Evolutionary conservation across 2,797 vertebrate species (phyloP), one percentile per base, ranked within the genome.

Genomic region (Lateolabrax maculatus): DNA sequence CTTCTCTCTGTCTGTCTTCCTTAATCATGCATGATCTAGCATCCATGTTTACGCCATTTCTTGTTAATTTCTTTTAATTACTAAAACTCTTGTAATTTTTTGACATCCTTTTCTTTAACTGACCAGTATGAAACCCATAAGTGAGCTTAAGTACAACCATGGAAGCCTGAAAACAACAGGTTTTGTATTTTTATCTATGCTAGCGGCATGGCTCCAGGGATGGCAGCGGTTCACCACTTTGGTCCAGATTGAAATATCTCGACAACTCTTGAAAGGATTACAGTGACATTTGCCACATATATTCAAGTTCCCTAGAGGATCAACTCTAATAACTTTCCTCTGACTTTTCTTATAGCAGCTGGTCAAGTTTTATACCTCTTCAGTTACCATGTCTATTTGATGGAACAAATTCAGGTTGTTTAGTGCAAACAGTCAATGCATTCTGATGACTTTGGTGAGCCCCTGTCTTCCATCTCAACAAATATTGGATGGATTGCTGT

Each of bases 51-150:
- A 71, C 10, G 23, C 48, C 5, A 5, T 52, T 62, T 70, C 8
- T 80, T 73, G n/a, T 51, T 68, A 1, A 5, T 37, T 71, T 46
- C 29, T 27, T 61, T 62, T 16, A 63, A 67, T 56, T 39, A 74
- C 63, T 53, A 46, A 60, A 53, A 41, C 9, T 70, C 39, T 18
- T 62, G 41, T 27, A 41, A 44, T 68, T n/a, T n/a, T n/a, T n/a
- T n/a, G n/a, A n/a, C n/a, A n/a, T n/a, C n/a, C n/a, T 36, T 39
- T 57, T 37, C 34, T 64, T 71, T 56, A 46, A 67, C 51, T 61
- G 64, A 74, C 57, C 36, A 46, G 9, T 43, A 25, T 60, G 31
- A 11, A 58, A 41, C 9, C 39, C 21, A n/a, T n/a, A n/a, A 15
- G 2, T 41, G 16, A 62, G 10, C 34, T 31, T 34, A 70, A 55